Percentiles rank a stretch among this genome's conserved stretches.
These are phyloP conservation scores for Dipodomys spectabilis DNA, from an alignment of 2,113 vertebrate species.

Conservation along the genomic window DNA sequence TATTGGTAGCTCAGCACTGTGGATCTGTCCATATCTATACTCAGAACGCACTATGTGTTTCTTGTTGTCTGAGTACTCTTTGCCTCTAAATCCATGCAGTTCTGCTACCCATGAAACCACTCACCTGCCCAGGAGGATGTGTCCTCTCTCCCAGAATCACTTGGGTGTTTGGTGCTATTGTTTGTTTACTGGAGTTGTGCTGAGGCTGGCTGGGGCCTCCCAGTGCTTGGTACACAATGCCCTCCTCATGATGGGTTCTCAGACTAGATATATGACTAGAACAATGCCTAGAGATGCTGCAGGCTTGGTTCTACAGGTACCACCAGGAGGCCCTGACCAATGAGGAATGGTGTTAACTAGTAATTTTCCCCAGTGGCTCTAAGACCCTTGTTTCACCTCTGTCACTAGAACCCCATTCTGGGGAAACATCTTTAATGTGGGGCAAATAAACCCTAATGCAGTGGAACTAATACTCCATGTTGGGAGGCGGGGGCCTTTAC, in stretches of 20 bases:
- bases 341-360: too few relatives aligned
- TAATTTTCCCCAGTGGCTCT: background rate
- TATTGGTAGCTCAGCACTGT: background rate
- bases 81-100: background rate
- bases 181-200: background rate
- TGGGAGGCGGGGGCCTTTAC: background rate
- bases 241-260: accelerated
- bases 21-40: background rate
- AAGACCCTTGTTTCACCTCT: background rate
- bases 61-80: background rate
- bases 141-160: too few relatives aligned
- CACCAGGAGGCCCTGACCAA: background rate
- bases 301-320: background rate
- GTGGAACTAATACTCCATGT: background rate
- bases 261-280: too few relatives aligned
- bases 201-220: background rate
- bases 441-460: background rate
- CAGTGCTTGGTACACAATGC: background rate
- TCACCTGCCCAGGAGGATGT: too few relatives aligned
- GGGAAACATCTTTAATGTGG: background rate
- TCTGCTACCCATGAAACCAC: too few relatives aligned
- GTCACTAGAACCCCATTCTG: background rate
- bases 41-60: background rate
- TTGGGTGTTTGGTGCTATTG: too few relatives aligned
- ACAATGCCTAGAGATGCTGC: too few relatives aligned